These are phyloP conservation scores for Calameuta filiformis DNA, from an alignment of 2,888 invertebrate genomes.

Conservation along the genomic window DNA sequence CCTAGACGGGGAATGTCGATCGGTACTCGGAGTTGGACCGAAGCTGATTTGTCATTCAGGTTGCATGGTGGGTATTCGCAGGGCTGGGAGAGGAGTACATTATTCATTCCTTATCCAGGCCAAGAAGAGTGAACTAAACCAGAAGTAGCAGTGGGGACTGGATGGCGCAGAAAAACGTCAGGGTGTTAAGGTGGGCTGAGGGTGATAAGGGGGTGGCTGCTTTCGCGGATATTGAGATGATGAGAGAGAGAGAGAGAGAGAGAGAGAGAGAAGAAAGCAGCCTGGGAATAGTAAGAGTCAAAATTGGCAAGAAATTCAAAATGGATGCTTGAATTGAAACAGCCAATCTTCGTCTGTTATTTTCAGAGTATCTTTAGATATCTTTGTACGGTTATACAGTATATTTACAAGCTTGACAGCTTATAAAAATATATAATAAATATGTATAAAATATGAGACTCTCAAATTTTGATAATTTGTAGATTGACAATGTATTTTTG, in stretches of 20 bases:
- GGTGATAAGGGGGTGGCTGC: slow-evolving; percentile 12
- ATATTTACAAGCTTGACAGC: neutral
- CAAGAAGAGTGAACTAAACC: slow-evolving; percentile 8
- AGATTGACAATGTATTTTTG: no score
- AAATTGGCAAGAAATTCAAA: neutral
- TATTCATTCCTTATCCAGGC: slow-evolving; percentile 60
- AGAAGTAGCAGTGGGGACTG: neutral
- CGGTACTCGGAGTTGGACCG: slow-evolving; percentile 50
- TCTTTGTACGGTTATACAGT: no score
- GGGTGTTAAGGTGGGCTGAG: slow-evolving; percentile 8
- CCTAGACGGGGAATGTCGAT: slow-evolving; percentile 34
- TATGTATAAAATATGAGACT: neutral
- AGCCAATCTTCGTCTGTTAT: neutral
- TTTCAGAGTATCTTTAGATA: no score
- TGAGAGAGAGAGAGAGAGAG: no score
- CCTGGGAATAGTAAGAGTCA: slow-evolving; percentile 36
- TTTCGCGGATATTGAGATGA: no score
- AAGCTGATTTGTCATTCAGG: slow-evolving; percentile 62
- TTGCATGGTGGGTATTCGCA: slow-evolving; percentile 50
- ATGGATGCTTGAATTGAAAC: neutral
- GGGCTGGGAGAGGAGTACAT: slow-evolving; percentile 50
- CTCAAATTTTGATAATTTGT: no score
- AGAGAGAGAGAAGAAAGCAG: no score
- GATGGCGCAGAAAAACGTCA: neutral
- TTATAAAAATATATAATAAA: neutral